A percentile compares a stretch with the other conserved stretches of the same genome.
Conservation (phyloP, 2,797 vertebrate genomes). For the Oreortyx pictus region DNA sequence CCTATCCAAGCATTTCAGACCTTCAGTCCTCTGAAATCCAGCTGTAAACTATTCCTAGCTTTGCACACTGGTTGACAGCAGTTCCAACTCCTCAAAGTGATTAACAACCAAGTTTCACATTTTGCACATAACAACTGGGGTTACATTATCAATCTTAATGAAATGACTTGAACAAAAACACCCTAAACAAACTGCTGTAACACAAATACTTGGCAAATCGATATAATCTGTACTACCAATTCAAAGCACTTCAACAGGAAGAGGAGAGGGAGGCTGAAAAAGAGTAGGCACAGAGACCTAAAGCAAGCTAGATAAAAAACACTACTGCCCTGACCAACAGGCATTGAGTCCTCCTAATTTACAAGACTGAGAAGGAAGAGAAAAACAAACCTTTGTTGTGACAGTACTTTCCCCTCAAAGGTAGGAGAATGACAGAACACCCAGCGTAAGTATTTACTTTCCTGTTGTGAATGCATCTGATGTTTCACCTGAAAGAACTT, state of each 20-base stretch:
- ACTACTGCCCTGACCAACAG: neutral
- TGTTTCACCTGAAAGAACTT: neutral
- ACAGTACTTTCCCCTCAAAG: neutral
- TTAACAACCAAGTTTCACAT: neutral
- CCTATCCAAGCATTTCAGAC: neutral
- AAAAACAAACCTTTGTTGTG: neutral
- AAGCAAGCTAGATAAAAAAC: neutral
- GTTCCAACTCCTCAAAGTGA: neutral
- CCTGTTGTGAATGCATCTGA: neutral
- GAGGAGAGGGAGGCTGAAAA: neutral
- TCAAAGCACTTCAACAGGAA: neutral
- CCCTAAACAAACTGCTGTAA: neutral
- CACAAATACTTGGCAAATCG: neutral
- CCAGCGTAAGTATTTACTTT: neutral
- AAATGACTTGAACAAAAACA: neutral
- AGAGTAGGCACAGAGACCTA: neutral
- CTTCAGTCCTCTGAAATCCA: neutral
- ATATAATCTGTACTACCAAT: neutral
- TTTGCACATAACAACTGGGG: neutral
- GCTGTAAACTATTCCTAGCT: neutral
- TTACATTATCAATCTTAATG: neutral
- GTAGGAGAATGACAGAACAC: neutral
- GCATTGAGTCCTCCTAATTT: neutral
- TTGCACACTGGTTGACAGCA: neutral
- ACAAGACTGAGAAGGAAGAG: accelerated